Percentiles rank a stretch among this genome's conserved stretches.
Evolutionary conservation across 2,797 vertebrate genomes (phyloP).

Genomic region (Epinephelus coioides): DNA sequence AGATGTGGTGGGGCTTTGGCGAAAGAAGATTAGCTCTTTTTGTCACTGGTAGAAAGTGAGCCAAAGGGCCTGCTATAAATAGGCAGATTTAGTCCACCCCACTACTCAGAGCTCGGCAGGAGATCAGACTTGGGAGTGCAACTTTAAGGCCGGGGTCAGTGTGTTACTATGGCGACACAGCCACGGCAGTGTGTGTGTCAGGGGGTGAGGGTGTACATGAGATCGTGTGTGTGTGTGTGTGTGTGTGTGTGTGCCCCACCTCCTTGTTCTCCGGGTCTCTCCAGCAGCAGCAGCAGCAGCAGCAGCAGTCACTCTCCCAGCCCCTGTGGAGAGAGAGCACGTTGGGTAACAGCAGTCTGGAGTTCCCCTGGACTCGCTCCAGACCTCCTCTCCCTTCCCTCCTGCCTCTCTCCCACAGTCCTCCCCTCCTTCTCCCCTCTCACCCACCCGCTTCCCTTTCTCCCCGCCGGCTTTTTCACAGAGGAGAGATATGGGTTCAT

Average conservation of each 20-base stretch:
- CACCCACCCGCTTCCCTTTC: constrained; percentile 69
- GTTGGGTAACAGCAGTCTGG: constrained; percentile 85
- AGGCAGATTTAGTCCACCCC: constrained; percentile 80
- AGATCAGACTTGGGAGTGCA: constrained; percentile 68
- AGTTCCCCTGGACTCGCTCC: constrained; percentile 88
- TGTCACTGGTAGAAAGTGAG: constrained; percentile 78
- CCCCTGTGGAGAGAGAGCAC: constrained; percentile 76
- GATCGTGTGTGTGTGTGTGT: constrained; percentile 22
- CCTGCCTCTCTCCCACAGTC: constrained; percentile 71
- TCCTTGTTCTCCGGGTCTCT: constrained; percentile 29
- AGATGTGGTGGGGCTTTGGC: constrained; percentile 62
- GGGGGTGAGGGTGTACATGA: constrained; percentile 28
- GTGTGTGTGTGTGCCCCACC: constrained; percentile 20
- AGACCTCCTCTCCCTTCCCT: constrained; percentile 80
- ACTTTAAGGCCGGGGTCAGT: constrained; percentile 79
- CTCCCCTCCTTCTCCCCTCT: constrained; percentile 54
- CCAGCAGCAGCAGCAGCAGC: constrained; percentile 51
- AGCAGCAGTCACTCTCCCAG: constrained; percentile 68
- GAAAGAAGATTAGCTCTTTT: constrained; percentile 79
- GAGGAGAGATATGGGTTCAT: constrained; percentile 48
- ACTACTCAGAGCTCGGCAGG: constrained; percentile 67
- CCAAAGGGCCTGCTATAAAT: constrained; percentile 81
- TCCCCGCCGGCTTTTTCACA: constrained; percentile 65
- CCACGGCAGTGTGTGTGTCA: constrained; percentile 39
- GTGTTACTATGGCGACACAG: constrained; percentile 84